Evolutionary conservation across 2,888 invertebrate species (phyloP).

Genomic region (Eristalis intricaria): DNA sequence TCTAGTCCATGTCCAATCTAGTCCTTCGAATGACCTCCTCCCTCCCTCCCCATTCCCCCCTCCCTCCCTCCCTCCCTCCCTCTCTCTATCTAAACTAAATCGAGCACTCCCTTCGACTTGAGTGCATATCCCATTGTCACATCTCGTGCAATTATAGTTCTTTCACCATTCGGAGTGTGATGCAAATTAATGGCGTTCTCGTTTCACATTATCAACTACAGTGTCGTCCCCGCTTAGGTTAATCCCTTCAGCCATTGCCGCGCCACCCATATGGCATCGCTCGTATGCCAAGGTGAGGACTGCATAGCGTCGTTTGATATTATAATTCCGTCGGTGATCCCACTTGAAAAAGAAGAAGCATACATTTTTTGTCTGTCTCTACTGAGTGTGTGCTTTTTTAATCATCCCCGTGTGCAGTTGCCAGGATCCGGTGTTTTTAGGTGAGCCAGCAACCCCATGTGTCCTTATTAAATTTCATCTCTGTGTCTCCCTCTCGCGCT

Average conservation of each 20-base stretch:
- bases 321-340: background rate
- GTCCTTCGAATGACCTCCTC: no score
- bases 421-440: slow-evolving; percentile 11
- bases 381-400: background rate
- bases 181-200: background rate
- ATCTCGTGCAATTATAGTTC: background rate
- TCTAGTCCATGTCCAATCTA: no score
- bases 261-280: background rate
- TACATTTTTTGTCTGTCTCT: background rate
- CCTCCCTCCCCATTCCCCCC: no score
- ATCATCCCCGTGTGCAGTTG: background rate
- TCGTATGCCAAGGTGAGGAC: background rate
- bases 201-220: background rate
- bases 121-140: background rate
- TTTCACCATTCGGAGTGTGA: background rate
- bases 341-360: background rate
- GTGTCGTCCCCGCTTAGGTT: background rate
- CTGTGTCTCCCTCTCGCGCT: background rate
- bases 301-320: slow-evolving; percentile 3
- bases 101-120: background rate
- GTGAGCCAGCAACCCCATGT: background rate
- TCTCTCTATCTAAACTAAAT: background rate
- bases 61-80: background rate
- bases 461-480: slow-evolving; percentile 28
- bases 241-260: background rate